These are phyloP conservation scores for Corydoras sp. DNA, from an alignment of 2,113 vertebrate genomes.

Conservation along the genomic window DNA sequence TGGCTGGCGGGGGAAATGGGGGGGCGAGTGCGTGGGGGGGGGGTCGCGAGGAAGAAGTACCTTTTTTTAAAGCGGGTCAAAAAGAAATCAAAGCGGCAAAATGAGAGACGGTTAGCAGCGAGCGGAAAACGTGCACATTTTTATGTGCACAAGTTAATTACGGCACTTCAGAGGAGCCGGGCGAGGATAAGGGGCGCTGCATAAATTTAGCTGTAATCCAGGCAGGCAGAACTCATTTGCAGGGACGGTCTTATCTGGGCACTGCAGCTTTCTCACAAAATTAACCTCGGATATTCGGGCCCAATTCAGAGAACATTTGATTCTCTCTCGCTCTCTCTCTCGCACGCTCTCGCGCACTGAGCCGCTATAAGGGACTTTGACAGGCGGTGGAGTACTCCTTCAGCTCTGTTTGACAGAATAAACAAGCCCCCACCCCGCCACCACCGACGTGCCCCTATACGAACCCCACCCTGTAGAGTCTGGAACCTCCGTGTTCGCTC, in stretches of 20 bases:
- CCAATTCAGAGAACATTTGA: constrained; percentile 98
- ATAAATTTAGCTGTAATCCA: constrained; percentile 99
- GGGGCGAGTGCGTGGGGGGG: constrained; percentile 23
- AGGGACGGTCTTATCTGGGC: constrained; percentile 97
- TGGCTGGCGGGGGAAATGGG: too few species aligned
- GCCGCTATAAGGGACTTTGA: constrained; percentile 31
- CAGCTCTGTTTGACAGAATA: constrained; percentile 41
- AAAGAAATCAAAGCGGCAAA: constrained; percentile 79
- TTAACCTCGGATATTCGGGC: constrained; percentile 99
- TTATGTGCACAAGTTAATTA: constrained; percentile 99
- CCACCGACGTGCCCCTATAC: neutral
- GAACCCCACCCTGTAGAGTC: too few species aligned
- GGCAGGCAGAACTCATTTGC: constrained; percentile 99
- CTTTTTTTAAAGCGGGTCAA: constrained; percentile 79
- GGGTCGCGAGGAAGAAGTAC: constrained; percentile 71
- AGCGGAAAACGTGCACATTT: constrained; percentile 98
- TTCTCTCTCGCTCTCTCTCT: constrained; percentile 69
- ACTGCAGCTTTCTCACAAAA: constrained; percentile 99
- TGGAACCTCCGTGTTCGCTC: too few species aligned
- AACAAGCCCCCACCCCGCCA: constrained; percentile 30
- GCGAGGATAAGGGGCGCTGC: constrained; percentile 99
- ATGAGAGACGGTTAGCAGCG: constrained; percentile 93
- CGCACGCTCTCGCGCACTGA: constrained; percentile 32
- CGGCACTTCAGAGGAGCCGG: constrained; percentile 98
- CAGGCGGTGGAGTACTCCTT: constrained; percentile 22